phyloP scores from a whole-genome alignment of 2,797 vertebrate species.

The Manis pentadactyla region DNA sequence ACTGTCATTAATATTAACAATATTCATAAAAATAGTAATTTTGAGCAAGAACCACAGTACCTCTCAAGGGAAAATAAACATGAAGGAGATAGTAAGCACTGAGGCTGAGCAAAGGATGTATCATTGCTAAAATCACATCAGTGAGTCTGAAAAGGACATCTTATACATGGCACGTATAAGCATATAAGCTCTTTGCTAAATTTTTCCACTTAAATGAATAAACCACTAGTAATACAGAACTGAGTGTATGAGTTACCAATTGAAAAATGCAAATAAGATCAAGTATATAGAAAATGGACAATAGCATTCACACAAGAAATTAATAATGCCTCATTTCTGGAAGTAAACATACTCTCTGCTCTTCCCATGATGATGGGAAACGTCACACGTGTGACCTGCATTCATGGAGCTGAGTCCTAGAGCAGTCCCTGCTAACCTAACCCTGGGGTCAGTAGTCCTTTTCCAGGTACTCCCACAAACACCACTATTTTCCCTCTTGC shows the following conservation, averaged over 20 bases:
- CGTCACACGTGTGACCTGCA: background rate
- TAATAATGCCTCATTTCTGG: background rate
- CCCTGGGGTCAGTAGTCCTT: background rate
- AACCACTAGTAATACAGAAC: background rate
- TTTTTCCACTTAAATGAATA: background rate
- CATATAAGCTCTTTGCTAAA: background rate
- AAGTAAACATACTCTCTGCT: background rate
- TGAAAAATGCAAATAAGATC: background rate
- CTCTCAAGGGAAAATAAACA: background rate
- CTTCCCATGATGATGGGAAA: background rate
- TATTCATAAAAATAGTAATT: background rate
- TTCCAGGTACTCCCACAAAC: slow-evolving; percentile 34
- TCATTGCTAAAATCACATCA: background rate
- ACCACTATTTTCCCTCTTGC: slow-evolving; percentile 36
- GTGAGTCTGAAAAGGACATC: background rate
- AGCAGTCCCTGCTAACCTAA: background rate
- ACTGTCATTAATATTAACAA: background rate
- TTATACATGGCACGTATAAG: background rate
- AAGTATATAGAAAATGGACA: background rate
- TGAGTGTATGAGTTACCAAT: background rate
- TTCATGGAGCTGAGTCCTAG: background rate
- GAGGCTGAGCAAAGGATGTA: background rate
- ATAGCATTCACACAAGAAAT: background rate
- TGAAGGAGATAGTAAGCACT: background rate
- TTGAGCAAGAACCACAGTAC: background rate